These are phyloP conservation scores for Protobothrops flavoviridis DNA, from an alignment of 2,113 vertebrate species.

Conservation along the genomic window DNA sequence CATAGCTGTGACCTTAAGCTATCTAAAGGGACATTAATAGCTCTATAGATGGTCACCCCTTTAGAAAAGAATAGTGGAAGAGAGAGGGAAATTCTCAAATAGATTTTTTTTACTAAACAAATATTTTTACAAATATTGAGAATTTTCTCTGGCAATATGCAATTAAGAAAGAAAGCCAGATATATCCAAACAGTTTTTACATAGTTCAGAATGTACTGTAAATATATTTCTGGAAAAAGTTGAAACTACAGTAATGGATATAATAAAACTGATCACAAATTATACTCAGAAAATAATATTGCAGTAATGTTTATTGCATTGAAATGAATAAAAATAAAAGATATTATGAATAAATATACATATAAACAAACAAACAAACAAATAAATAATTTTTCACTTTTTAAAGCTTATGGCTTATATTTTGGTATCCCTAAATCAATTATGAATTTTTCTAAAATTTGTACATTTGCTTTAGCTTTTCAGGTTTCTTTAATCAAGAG, in stretches of 20 bases:
- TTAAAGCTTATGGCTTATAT: conserved; percentile 22
- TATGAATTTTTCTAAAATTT: neutral
- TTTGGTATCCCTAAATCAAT: neutral
- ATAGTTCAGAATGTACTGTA: conserved; percentile 19
- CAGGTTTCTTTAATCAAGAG: neutral
- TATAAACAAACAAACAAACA: neutral
- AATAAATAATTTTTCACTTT: conserved; percentile 14
- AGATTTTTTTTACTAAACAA: conserved; percentile 21
- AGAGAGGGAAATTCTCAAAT: neutral
- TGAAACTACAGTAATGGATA: conserved; percentile 12
- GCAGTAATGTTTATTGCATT: conserved; percentile 69
- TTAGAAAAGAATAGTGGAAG: conserved; percentile 4
- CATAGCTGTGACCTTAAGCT: conserved; percentile 67
- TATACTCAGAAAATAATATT: conserved; percentile 70
- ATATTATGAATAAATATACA: conserved; percentile 54
- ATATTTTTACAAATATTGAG: conserved; percentile 24
- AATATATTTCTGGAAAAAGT: conserved; percentile 39
- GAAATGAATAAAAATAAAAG: conserved; percentile 67
- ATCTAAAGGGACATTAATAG: conserved; percentile 46
- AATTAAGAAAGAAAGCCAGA: neutral
- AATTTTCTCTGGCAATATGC: conserved; percentile 8
- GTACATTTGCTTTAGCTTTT: neutral
- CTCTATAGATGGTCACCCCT: neutral
- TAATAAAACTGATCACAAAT: conserved; percentile 42
- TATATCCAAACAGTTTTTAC: neutral